Percentiles rank a stretch among this genome's conserved stretches.
phyloP scores from a whole-genome alignment of 2,888 invertebrate species.

The Miltochrista miniata region DNA sequence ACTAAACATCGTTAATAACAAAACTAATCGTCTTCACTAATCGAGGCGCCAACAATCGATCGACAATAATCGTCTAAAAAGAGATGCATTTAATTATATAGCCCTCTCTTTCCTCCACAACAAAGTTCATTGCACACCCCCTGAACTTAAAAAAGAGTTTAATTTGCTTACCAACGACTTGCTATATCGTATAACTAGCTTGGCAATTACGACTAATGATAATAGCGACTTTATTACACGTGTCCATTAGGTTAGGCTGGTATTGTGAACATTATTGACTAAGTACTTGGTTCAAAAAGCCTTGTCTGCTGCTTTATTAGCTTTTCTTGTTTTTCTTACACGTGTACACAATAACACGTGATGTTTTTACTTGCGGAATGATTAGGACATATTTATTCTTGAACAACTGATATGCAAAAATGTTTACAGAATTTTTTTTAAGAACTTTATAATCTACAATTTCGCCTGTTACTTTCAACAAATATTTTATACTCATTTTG shows the following conservation, averaged over 20 bases:
- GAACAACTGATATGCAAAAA: no score
- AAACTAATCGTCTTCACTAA: constrained; percentile 26
- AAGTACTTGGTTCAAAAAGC: constrained; percentile 19
- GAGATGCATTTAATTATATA: constrained; percentile 40
- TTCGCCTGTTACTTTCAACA: no score
- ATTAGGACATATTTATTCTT: no score
- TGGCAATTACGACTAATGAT: constrained; percentile 67
- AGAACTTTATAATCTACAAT: no score
- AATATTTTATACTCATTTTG: no score
- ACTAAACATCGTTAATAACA: constrained; percentile 14
- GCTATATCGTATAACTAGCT: constrained; percentile 44
- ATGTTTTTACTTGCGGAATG: no score
- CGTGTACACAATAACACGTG: no score
- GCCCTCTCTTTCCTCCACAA: constrained; percentile 20
- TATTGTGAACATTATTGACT: constrained; percentile 41
- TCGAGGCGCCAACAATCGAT: constrained; percentile 26
- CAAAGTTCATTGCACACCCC: constrained; percentile 46
- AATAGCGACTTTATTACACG: constrained; percentile 63
- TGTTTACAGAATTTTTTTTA: no score
- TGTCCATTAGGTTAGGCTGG: constrained; percentile 52
- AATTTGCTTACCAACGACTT: constrained; percentile 48
- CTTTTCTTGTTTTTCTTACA: constrained; percentile 2
- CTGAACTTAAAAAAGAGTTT: constrained; percentile 48
- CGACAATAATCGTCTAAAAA: constrained; percentile 34
- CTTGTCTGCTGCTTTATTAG: constrained; percentile 8